Percentiles rank a stretch among this genome's conserved stretches.
Evolutionary conservation across 2,797 vertebrate species (phyloP).

Genomic region (Phoeniculus purpureus): DNA sequence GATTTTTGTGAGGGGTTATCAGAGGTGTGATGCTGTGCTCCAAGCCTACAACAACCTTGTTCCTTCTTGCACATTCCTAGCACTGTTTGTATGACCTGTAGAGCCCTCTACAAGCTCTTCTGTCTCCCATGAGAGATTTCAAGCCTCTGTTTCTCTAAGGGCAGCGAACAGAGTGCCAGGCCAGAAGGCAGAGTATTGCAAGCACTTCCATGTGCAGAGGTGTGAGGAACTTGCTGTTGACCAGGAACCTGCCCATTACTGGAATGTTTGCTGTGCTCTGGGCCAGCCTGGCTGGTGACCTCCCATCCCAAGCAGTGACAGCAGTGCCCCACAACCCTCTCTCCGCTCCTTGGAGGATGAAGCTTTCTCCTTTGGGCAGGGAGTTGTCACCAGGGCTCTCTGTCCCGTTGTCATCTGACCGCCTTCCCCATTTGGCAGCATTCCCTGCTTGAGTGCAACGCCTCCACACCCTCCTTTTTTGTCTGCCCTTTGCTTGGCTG

Average conservation of each 20-base stretch:
- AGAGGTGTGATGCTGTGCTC: background rate
- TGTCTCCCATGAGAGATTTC: background rate
- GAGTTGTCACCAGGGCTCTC: background rate
- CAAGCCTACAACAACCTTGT: fast-evolving
- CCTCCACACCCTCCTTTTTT: background rate
- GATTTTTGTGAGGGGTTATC: background rate
- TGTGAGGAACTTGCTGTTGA: background rate
- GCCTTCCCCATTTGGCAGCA: background rate
- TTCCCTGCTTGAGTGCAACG: background rate
- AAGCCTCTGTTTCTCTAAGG: background rate
- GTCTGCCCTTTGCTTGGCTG: constrained; percentile 18
- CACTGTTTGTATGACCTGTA: fast-evolving
- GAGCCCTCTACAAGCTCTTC: background rate
- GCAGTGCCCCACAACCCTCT: background rate
- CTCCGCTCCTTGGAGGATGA: background rate
- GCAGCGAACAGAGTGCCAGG: fast-evolving
- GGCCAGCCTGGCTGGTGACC: background rate
- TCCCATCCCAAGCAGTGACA: background rate
- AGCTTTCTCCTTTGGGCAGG: background rate
- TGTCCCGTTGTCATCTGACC: background rate
- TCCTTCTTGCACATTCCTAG: background rate
- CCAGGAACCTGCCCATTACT: background rate
- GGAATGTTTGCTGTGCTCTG: background rate
- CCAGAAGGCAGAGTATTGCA: background rate
- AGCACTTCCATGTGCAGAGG: background rate